phyloP scores from a whole-genome alignment of 2,797 vertebrate genomes.

The Atherinosoma microstoma region DNA sequence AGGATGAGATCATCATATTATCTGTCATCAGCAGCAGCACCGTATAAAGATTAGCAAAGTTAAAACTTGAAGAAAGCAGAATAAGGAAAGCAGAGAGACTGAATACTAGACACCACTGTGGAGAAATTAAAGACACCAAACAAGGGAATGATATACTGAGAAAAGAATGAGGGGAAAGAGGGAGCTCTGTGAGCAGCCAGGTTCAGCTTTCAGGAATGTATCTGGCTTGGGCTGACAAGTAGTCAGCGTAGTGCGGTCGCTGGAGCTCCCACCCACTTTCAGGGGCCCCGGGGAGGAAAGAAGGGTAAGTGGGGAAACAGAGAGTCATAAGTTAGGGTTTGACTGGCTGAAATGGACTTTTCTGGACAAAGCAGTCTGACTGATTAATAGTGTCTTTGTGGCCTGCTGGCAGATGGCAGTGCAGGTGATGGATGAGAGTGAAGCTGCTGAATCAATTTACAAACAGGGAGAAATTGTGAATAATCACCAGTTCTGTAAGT shows the following conservation, averaged over 20 bases:
- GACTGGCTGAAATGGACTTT: slow-evolving; percentile 46
- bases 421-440: slow-evolving; percentile 64
- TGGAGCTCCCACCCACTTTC: slow-evolving; percentile 76
- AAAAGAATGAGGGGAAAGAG: slow-evolving; percentile 64
- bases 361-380: slow-evolving; percentile 31
- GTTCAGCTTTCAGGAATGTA: slow-evolving; percentile 86
- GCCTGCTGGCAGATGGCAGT: slow-evolving; percentile 46
- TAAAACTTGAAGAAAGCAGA: slow-evolving; percentile 5
- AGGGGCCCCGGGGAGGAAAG: slow-evolving; percentile 77
- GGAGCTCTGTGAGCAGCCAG: slow-evolving; percentile 63
- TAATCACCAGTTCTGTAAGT: slow-evolving; percentile 33
- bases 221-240: slow-evolving; percentile 78
- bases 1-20: slow-evolving; percentile 31
- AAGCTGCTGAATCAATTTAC: slow-evolving; percentile 67
- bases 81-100: neutral
- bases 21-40: slow-evolving; percentile 16
- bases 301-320: slow-evolving; percentile 69
- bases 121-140: slow-evolving; percentile 34
- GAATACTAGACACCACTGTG: slow-evolving; percentile 4
- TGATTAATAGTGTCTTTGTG: slow-evolving; percentile 30
- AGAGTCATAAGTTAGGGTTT: slow-evolving; percentile 61
- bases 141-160: slow-evolving; percentile 57
- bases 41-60: slow-evolving; percentile 4
- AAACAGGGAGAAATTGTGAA: slow-evolving; percentile 44
- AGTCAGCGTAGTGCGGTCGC: slow-evolving; percentile 80